Base-by-base conservation (phyloP, 1,140 invertebrate species). In the Cataglyphis hispanica region DNA sequence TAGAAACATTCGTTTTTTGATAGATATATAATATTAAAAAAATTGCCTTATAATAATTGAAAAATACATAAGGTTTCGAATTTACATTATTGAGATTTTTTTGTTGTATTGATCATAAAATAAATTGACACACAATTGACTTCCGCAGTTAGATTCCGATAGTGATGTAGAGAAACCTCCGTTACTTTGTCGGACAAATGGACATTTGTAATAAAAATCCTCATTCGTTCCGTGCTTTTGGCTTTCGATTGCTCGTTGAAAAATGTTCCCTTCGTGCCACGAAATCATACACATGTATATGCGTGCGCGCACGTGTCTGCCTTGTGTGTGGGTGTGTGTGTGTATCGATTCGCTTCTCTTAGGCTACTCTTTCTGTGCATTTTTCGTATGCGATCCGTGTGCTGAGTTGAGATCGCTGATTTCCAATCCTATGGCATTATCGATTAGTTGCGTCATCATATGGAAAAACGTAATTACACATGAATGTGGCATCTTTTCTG, bases 121-220 rank as follows among this genome's bases (percentile, higher is more conserved):
- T 74, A 8, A 74, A 74, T 83, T 40, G n/a, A n/a, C n/a, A 22
- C 25, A 13, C n/a, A 60, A 74, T 81, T 81, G 53, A 81, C 69
- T 46, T 83, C 37, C 13, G 37, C 2, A 27, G 67, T 11, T 53
- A 53, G 46, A 40, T 22, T 80, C 25, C 25, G 27, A 83, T 34
- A 19, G 67, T 22, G 25, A 53, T 31, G 19, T 60, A 25, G 67
- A 60, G 46, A 83, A 60, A 60, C 74, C 67, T 74, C 25, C 27
- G 37, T 83, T 81, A 81, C 78, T 81, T 72, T 60, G 78, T 72
- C 53, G 25, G 22, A 83, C 67, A 83, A 72, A 83, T 83, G 67
- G 67, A 83, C 61, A 83, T 83, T 61, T 25, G 66, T 83, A 83
- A 83, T 74, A 83, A 83, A 83, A 83, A 72, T 83, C 67, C 8